Percentiles rank a stretch among this genome's conserved stretches.
phyloP scores from a whole-genome alignment of 30 jellyfish, hydroid and myxozoan genomes.

The Chrysaora quinquecirrha region DNA sequence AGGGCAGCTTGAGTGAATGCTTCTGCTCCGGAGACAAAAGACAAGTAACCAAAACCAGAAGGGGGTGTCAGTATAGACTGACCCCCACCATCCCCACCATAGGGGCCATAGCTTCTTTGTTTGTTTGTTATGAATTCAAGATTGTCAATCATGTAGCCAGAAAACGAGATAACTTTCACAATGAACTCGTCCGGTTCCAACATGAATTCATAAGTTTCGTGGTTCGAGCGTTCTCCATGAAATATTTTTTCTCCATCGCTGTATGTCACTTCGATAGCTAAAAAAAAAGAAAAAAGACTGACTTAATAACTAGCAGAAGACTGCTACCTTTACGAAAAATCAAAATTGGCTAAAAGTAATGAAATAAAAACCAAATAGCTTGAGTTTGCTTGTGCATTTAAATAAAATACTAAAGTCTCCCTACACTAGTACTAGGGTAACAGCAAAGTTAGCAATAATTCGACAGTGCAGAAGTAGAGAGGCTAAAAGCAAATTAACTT shows the following conservation, averaged over 20 bases:
- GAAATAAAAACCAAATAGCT: too few relatives aligned
- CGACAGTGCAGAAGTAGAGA: too few relatives aligned
- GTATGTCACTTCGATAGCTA: slow-evolving; percentile 37
- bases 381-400: too few relatives aligned
- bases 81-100: slow-evolving; percentile 88
- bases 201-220: slow-evolving; percentile 38
- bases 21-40: slow-evolving; percentile 33
- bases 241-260: slow-evolving; percentile 33
- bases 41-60: slow-evolving; percentile 22
- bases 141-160: slow-evolving; percentile 76
- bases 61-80: slow-evolving; percentile 21
- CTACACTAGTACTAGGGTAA: too few relatives aligned
- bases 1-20: slow-evolving; percentile 56
- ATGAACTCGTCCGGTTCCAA: slow-evolving; percentile 58
- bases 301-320: too few relatives aligned
- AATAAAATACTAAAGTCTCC: too few relatives aligned
- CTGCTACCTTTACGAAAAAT: too few relatives aligned
- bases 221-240: slow-evolving; percentile 40
- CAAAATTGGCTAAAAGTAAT: too few relatives aligned
- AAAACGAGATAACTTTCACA: slow-evolving; percentile 19
- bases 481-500: too few relatives aligned
- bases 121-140: slow-evolving; percentile 54
- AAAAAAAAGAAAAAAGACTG: too few relatives aligned
- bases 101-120: slow-evolving; percentile 66
- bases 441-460: too few relatives aligned